Conservation (phyloP, 1,140 invertebrate species). For the Sipha flava region DNA sequence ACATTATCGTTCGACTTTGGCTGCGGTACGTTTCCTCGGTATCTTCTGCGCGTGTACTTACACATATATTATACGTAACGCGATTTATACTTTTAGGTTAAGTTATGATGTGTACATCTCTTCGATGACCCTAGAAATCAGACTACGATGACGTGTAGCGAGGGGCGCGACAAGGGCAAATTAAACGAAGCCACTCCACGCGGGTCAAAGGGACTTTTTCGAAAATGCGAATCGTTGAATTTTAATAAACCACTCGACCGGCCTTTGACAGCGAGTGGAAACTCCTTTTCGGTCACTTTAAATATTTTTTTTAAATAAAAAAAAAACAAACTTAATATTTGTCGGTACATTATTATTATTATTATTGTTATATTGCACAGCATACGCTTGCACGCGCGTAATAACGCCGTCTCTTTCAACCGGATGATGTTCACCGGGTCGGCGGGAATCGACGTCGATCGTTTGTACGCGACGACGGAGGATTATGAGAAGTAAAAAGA, state of each 20-base stretch:
- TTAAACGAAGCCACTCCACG: slow-evolving; percentile 22
- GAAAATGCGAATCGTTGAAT: slow-evolving; percentile 8
- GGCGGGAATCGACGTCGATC: background rate
- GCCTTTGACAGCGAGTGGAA: slow-evolving; percentile 6
- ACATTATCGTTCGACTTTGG: no score
- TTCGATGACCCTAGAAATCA: background rate
- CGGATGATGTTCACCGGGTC: background rate
- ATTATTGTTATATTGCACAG: no score
- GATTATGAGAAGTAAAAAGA: background rate
- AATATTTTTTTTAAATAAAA: background rate
- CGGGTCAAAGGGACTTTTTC: slow-evolving; percentile 11
- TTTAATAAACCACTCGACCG: slow-evolving; percentile 28
- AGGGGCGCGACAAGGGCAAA: background rate
- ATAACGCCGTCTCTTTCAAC: background rate
- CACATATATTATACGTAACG: background rate
- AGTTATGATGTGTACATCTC: background rate
- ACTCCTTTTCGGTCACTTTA: slow-evolving; percentile 3
- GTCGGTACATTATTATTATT: background rate
- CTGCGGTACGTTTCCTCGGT: no score
- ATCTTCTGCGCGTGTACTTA: background rate
- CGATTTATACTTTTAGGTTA: background rate
- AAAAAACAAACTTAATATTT: background rate
- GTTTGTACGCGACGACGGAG: background rate
- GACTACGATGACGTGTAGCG: background rate
- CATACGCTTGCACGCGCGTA: background rate